Base-by-base conservation (phyloP, 2,113 vertebrate species). In the Tetrao urogallus region DNA sequence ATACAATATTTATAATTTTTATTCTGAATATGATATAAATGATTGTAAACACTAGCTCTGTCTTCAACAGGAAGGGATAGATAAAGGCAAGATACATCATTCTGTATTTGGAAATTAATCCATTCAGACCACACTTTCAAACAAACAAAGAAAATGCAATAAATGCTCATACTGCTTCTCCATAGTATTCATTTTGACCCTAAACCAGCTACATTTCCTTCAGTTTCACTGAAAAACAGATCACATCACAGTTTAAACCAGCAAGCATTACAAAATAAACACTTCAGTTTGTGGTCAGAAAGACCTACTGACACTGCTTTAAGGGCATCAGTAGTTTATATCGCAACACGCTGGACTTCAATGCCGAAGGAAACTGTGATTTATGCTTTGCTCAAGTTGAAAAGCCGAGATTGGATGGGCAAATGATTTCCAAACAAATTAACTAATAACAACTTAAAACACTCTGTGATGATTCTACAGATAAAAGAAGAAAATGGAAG, bases 401-500 rank as follows among this genome's bases (percentile, higher is more conserved):
- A 43, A 63, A 66, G 36, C 65, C 92, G 83, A 71, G 40, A 97
- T 13, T 28, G 42, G 58, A 97, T 86, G 10, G 86, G 71, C 32
- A 97, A 85, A 94, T 63, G 71, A 83, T 81, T 86, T 70, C 16
- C 63, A 43, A 88, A 75, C 24, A 81, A 76, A 60, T 72, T 95
- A 94, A 86, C 77, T 95, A 92, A 95, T 76, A 45, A 88, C 38
- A 65, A 76, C 50, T 94, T 93, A 66, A 88, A 81, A 42, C 30
- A 93, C 42, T 73, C 93, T 79, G 38, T 90, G 72, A 85, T 76
- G 73, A 36, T 77, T 91, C 75, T 87, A 50, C 18, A 87, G 89
- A 95, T 30, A 90, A 86, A 96, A 94, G 40, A 80, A 90, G 93
- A 88, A 58, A 61, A 88, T 67, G 20, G 32, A 72, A 94, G 28